Evolutionary conservation across 2,113 vertebrate species (phyloP).

Genomic region (Oplegnathus fasciatus): DNA sequence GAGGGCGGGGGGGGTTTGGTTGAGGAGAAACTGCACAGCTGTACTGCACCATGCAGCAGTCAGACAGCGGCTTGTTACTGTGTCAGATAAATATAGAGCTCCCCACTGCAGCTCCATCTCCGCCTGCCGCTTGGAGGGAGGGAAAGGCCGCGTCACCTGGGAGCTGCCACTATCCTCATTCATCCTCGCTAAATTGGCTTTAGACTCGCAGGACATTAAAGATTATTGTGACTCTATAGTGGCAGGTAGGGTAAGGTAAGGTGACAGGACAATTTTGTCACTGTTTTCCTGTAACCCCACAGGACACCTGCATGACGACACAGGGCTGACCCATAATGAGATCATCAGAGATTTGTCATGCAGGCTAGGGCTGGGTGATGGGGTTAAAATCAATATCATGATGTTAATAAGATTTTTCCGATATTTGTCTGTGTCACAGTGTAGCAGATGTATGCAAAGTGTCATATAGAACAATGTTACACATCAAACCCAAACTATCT

Average conservation of each 20-base stretch:
- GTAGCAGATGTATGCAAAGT: not conserved
- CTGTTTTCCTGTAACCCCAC: slow-evolving; percentile 31
- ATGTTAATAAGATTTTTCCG: not conserved
- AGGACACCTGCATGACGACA: slow-evolving; percentile 29
- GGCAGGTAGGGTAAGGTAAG: slow-evolving; percentile 36
- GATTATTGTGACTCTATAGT: slow-evolving; percentile 48
- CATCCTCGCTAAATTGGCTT: slow-evolving; percentile 73
- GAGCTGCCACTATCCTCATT: slow-evolving; percentile 71
- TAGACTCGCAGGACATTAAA: slow-evolving; percentile 60
- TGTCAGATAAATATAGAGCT: slow-evolving; percentile 84
- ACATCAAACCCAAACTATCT: too few relatives aligned
- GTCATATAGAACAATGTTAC: not conserved
- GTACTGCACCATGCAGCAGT: slow-evolving; percentile 62
- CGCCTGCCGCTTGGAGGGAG: slow-evolving; percentile 60
- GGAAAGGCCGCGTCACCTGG: slow-evolving; percentile 72
- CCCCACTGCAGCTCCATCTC: slow-evolving; percentile 63
- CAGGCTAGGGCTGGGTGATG: not conserved
- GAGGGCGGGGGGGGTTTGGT: not conserved
- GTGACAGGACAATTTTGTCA: slow-evolving; percentile 34
- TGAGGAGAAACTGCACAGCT: slow-evolving; percentile 66
- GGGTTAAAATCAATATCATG: not conserved
- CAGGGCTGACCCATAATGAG: slow-evolving; percentile 21
- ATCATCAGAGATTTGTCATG: slow-evolving; percentile 35
- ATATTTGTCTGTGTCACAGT: not conserved
- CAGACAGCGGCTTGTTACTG: slow-evolving; percentile 78